Percentiles rank a stretch among this genome's conserved stretches.
phyloP scores from a whole-genome alignment of 2,888 invertebrate species.

The Saturnia pavonia region DNA sequence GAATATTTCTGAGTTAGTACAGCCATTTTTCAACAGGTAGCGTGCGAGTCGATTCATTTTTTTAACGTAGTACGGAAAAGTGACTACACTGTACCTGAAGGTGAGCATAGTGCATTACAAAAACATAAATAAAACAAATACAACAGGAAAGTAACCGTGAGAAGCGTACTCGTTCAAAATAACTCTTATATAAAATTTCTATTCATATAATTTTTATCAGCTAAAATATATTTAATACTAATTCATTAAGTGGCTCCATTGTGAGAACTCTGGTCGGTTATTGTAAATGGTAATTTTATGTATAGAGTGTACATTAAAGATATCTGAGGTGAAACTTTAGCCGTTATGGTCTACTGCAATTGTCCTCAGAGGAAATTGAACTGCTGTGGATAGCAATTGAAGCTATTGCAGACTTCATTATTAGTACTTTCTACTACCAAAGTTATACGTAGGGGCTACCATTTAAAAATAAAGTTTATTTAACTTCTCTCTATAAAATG shows the following conservation, averaged over 20 bases:
- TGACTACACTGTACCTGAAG: no score
- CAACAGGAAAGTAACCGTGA: no score
- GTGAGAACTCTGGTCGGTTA: constrained; percentile 12
- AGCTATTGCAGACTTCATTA: constrained; percentile 17
- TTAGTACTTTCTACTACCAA: not conserved
- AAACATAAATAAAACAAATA: no score
- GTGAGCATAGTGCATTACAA: no score
- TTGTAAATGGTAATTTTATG: constrained; percentile 12
- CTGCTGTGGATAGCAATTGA: constrained; percentile 2
- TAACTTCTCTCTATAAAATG: not conserved
- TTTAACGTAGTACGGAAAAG: no score
- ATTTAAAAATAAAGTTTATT: not conserved
- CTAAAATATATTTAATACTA: not conserved
- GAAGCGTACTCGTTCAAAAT: no score
- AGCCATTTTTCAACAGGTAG: no score
- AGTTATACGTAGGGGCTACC: not conserved
- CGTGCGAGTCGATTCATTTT: no score
- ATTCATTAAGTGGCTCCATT: not conserved
- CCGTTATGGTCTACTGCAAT: constrained; percentile 34
- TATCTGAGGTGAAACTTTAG: constrained; percentile 30
- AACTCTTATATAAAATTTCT: not conserved
- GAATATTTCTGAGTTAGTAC: no score
- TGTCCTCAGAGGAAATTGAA: constrained; percentile 29
- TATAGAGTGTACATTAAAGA: constrained; percentile 11
- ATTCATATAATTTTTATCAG: not conserved